Conservation (phyloP, 1,140 invertebrate genomes). For the Hypsibius dujardini region DNA sequence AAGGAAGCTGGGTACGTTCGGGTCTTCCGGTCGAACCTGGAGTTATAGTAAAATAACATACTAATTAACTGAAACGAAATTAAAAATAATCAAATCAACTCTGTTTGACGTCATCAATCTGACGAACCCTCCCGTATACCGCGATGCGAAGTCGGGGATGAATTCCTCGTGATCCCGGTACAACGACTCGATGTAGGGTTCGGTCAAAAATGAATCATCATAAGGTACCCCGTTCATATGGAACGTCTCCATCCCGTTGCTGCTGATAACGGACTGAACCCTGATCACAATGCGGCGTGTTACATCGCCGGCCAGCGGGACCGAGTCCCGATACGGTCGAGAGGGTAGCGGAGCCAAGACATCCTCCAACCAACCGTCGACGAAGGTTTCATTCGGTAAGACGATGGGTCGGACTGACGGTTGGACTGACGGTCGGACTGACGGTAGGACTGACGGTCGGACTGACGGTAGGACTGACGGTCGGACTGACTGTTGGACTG, state of each 20-base stretch:
- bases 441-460: too few species aligned
- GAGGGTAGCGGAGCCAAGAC: background rate
- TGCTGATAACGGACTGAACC: background rate
- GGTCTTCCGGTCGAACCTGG: background rate
- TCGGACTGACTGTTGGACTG: background rate
- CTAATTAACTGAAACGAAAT: too few species aligned
- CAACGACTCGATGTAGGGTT: background rate
- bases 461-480: background rate
- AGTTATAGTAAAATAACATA: background rate
- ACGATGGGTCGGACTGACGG: background rate
- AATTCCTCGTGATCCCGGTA: too few species aligned
- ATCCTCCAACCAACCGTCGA: slow-evolving; percentile 4
- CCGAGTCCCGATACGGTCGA: background rate
- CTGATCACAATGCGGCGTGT: background rate
- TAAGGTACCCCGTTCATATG: background rate
- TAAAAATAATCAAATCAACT: too few species aligned
- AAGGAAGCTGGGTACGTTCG: background rate
- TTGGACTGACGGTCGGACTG: too few species aligned
- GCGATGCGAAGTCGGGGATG: too few species aligned
- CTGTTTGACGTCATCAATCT: too few species aligned
- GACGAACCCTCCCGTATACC: too few species aligned
- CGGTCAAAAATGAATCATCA: background rate
- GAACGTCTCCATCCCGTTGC: background rate
- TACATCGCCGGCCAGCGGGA: background rate
- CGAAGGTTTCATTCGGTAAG: background rate